Conservation (phyloP, 2,888 invertebrate genomes). For the Dolomedes plantarius region DNA sequence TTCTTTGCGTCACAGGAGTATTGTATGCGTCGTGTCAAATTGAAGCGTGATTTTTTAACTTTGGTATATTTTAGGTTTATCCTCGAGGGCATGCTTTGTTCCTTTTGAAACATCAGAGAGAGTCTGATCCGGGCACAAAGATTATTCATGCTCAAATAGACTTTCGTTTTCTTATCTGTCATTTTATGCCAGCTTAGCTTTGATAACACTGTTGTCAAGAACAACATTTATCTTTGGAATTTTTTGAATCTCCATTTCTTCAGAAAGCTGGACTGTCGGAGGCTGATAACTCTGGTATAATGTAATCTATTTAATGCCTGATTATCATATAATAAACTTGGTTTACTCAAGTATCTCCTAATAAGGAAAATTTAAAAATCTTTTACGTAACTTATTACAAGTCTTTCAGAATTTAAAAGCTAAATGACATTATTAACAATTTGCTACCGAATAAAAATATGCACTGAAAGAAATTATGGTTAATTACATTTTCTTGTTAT, state of each 20-base stretch:
- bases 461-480: no score
- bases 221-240: not conserved
- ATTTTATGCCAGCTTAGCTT: not conserved
- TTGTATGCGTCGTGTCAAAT: not conserved
- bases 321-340: no score
- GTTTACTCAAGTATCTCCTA: no score
- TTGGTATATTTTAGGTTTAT: not conserved
- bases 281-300: no score
- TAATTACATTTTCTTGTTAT: no score
- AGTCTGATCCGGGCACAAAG: not conserved
- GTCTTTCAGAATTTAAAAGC: no score
- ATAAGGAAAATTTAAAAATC: no score
- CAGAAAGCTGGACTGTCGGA: not conserved
- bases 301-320: slow-evolving; percentile 12
- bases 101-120: not conserved
- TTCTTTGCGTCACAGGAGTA: not conserved
- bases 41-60: not conserved
- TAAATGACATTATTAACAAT: no score
- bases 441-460: no score
- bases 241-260: not conserved
- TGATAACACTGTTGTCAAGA: not conserved
- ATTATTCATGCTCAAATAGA: not conserved
- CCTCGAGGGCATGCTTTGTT: not conserved
- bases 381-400: no score
- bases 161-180: not conserved